Percentiles rank a stretch among this genome's conserved stretches.
Conservation (phyloP, 2,797 vertebrate genomes). For the Acrossocheilus wenchowensis region DNA sequence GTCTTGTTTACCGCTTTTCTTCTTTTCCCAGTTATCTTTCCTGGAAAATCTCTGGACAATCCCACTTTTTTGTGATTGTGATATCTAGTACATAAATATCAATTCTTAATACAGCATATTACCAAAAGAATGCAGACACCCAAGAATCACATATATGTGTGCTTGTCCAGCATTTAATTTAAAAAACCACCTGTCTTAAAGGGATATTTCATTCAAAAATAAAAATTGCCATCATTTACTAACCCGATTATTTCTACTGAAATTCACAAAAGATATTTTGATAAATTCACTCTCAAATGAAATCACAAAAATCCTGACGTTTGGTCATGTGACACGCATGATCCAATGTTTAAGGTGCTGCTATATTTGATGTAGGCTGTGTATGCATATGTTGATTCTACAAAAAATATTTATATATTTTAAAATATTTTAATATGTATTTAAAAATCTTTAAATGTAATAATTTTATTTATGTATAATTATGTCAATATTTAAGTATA, state of each 20-base stretch:
- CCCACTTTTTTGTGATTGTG: neutral
- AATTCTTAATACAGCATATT: neutral
- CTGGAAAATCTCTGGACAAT: constrained; percentile 4
- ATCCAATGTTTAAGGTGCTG: neutral
- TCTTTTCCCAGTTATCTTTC: constrained; percentile 28
- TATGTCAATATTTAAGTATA: neutral
- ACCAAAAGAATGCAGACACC: neutral
- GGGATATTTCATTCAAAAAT: neutral
- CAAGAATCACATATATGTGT: neutral
- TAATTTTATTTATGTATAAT: too few relatives aligned
- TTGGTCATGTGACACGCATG: neutral
- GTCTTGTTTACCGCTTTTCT: constrained; percentile 68
- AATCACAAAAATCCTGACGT: neutral
- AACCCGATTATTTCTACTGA: neutral
- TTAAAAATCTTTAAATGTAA: too few relatives aligned
- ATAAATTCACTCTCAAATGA: neutral
- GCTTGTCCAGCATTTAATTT: neutral
- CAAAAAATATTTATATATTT: too few relatives aligned
- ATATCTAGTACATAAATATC: neutral
- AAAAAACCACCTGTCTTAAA: neutral
- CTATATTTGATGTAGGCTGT: neutral
- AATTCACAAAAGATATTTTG: neutral
- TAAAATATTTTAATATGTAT: neutral
- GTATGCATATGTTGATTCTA: neutral
- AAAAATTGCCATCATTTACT: neutral